Percentiles rank a stretch among this genome's conserved stretches.
Conservation (phyloP, 2,797 vertebrate genomes). For the Gallinago stenura region DNA sequence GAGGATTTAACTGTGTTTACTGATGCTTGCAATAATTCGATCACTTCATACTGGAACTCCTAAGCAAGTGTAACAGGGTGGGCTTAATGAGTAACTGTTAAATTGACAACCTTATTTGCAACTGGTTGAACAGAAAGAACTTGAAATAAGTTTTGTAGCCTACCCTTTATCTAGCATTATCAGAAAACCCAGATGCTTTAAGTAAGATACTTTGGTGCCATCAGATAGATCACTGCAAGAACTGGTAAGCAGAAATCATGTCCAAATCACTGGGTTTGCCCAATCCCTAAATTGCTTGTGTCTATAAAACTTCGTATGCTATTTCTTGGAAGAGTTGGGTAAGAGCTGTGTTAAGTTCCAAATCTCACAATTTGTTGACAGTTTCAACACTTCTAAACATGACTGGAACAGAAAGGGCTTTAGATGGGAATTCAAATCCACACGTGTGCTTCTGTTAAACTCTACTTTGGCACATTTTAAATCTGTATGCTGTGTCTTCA, state of each 20-base stretch:
- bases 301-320: background rate
- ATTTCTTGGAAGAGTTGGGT: background rate
- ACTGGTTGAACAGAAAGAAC: background rate
- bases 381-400: background rate
- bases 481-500: background rate
- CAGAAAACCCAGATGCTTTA: background rate
- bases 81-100: background rate
- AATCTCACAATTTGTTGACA: background rate
- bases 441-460: background rate
- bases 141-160: background rate
- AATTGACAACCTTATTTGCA: background rate
- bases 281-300: background rate
- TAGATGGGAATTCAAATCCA: background rate
- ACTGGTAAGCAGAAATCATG: background rate
- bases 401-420: background rate
- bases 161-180: background rate
- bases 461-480: background rate
- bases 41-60: background rate
- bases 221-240: slow-evolving; percentile 24
- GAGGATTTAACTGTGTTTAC: slow-evolving; percentile 12
- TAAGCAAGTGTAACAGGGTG: background rate
- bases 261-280: background rate
- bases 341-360: background rate
- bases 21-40: background rate
- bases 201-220: background rate